Conservation (phyloP, 2,113 vertebrate species). For the Crotalus viridis region DNA sequence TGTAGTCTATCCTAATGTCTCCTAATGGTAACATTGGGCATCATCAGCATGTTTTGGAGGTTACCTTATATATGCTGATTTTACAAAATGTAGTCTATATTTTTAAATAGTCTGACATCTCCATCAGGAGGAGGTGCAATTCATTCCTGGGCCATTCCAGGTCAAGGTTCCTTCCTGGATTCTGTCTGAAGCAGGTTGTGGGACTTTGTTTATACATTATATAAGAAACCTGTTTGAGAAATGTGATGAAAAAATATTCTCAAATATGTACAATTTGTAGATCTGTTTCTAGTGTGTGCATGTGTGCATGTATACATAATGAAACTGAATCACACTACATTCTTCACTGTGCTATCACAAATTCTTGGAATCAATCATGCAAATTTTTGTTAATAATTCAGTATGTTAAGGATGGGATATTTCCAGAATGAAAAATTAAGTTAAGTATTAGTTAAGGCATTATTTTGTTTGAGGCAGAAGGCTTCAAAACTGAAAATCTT, state of each 20-base stretch:
- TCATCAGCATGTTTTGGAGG: neutral
- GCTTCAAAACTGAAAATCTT: neutral
- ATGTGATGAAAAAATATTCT: neutral
- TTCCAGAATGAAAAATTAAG: neutral
- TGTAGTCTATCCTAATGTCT: neutral
- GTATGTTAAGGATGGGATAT: neutral
- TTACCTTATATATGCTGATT: neutral
- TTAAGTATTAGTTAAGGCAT: neutral
- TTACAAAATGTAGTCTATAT: neutral
- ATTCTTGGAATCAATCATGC: neutral
- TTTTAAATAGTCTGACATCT: neutral
- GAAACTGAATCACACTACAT: neutral
- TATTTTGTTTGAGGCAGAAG: neutral
- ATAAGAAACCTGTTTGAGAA: neutral
- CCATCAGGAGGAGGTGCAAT: neutral
- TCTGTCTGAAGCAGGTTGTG: neutral
- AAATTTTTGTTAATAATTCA: constrained; percentile 19
- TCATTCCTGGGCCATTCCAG: neutral
- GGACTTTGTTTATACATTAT: neutral
- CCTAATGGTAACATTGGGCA: neutral
- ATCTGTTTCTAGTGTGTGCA: neutral
- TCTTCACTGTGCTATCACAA: neutral
- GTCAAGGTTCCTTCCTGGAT: neutral
- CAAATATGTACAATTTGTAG: neutral
- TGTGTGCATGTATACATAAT: neutral